Base-by-base conservation (phyloP, 2,113 vertebrate genomes). In the Alaudala cheleensis region DNA sequence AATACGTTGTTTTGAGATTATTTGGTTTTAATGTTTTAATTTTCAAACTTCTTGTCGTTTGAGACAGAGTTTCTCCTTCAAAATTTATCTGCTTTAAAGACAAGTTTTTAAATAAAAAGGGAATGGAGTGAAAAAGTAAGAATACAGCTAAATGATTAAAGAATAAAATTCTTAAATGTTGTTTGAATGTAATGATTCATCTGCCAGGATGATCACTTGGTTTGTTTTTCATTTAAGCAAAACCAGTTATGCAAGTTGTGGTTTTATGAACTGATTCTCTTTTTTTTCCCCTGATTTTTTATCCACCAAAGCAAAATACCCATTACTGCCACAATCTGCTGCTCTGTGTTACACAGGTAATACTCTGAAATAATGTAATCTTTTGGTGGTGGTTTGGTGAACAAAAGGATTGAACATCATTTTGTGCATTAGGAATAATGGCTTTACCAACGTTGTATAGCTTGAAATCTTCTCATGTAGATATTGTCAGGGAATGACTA, bases 221-320 rank as follows among this genome's bases (percentile, higher is more conserved):
- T 92, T 94, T 94, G 79, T 82, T 93, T 94, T 91, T 91, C 61
- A 11, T 82, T 94, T 93, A 77, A 85, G 74, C 71, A 90, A 81
- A 94, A 64, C 39, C 64, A 88, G 67, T 90, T 95, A 78, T 3
- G 29, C 82, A 94, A 95, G 58, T 92, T 84, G 72, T 73, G 72
- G 92, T 88, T 95, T 78, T 56, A 66, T 31, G 56, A 81, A 81
- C 76, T 21, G 42, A 62, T 92, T 73, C 23, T 21, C 7, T 42
- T n/a, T 42, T 76, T 85, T 79, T 7, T 79, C n/a, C 23, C 12
- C n/a, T 62, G n/a, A 64, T 93, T 95, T 37, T 92, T 85, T 85
- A 71, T 72, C 40, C 90, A 50, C 25, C 21, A 22, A 90, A 93
- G 54, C 66, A 88, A 93, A 94, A 69, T 92, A 88, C 42, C 40